Evolutionary conservation across 2,113 vertebrate genomes (phyloP).

Genomic region (Chloropsis hardwickii): DNA sequence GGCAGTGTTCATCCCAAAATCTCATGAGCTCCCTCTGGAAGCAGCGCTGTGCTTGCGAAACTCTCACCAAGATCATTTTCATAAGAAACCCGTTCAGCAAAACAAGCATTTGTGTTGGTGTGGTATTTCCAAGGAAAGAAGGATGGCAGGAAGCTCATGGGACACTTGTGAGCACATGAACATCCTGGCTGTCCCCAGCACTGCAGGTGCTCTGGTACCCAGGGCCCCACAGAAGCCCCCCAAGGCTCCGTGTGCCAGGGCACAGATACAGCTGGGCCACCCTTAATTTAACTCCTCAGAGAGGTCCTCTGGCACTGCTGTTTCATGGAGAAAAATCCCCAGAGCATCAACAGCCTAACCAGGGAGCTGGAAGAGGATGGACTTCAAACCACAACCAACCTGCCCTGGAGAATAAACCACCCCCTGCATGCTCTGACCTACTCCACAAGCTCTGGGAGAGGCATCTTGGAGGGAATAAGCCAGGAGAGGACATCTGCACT

Average conservation of each 20-base stretch:
- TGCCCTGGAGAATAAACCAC: background rate
- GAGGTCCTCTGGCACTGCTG: background rate
- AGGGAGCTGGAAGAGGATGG: background rate
- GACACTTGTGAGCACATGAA: background rate
- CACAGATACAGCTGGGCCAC: background rate
- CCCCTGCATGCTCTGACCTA: background rate
- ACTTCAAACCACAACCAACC: background rate
- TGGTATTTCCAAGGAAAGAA: background rate
- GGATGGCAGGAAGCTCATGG: background rate
- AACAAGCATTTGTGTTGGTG: background rate
- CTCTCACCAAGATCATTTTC: background rate
- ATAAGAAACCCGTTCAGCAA: background rate
- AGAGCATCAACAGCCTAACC: rapidly evolving
- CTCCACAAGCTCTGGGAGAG: background rate
- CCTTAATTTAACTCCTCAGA: background rate
- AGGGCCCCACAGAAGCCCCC: background rate
- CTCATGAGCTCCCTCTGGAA: background rate
- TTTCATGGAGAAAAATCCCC: background rate
- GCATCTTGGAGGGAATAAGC: background rate
- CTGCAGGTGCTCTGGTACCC: background rate
- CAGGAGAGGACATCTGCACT: background rate
- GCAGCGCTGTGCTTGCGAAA: rapidly evolving
- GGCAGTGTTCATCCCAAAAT: background rate
- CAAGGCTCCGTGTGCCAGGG: background rate
- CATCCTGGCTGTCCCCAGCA: background rate